phyloP scores from a whole-genome alignment of 2,113 vertebrate species.

The Esox niger region DNA sequence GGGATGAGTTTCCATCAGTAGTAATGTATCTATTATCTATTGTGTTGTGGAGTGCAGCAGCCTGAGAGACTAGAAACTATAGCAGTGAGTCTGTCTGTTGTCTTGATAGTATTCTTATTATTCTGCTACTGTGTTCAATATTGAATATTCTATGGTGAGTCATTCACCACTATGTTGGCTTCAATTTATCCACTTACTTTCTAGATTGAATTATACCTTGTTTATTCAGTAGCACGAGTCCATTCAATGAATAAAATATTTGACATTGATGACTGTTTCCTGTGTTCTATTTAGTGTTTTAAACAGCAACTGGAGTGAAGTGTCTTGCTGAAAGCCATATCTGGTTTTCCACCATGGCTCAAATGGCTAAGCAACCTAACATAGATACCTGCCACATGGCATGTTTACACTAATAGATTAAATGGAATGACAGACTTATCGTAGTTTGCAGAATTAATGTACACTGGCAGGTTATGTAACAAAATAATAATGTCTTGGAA shows the following conservation, averaged over 20 bases:
- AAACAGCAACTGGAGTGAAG: too few species aligned
- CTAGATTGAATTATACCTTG: neutral
- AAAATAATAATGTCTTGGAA: too few species aligned
- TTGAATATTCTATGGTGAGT: constrained; percentile 5
- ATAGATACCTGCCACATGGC: too few species aligned
- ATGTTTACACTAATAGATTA: too few species aligned
- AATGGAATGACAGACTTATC: too few species aligned
- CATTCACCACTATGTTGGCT: constrained; percentile 9
- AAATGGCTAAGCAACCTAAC: too few species aligned
- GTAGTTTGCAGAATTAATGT: too few species aligned
- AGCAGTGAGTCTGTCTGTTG: constrained; percentile 6
- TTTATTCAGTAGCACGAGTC: constrained; percentile 1
- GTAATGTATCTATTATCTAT: constrained; percentile 13
- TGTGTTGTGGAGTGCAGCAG: constrained; percentile 27
- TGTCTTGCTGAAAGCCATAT: too few species aligned
- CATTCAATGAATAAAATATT: constrained; percentile 3
- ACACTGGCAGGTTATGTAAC: too few species aligned
- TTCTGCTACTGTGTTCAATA: constrained; percentile 8
- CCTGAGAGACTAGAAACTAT: constrained; percentile 20
- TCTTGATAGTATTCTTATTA: constrained; percentile 12
- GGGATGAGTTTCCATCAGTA: constrained; percentile 3
- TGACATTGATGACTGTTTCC: neutral
- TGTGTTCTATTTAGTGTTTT: too few species aligned
- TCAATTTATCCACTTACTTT: neutral
- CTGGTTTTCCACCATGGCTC: too few species aligned